Conservation (phyloP, 2,113 vertebrate genomes). For the Prunella fulvescens region DNA sequence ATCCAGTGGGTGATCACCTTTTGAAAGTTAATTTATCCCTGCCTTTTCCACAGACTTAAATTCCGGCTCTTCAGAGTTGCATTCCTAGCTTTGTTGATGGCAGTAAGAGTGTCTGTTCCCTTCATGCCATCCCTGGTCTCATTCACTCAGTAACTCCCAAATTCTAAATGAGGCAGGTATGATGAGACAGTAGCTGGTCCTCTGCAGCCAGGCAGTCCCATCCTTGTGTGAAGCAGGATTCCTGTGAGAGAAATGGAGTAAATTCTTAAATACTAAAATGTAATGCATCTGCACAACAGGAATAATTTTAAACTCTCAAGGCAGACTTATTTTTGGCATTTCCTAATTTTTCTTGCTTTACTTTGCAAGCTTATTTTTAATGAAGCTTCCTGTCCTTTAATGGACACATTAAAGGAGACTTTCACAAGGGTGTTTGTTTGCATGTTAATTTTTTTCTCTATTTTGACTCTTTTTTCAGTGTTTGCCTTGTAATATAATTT, state of each 20-base stretch:
- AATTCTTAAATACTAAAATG: not conserved
- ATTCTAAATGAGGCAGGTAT: not conserved
- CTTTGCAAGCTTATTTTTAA: not conserved
- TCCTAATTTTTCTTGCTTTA: constrained; percentile 12
- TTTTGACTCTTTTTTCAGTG: not conserved
- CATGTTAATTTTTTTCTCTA: not conserved
- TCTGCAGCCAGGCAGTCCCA: not conserved
- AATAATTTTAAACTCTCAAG: not conserved
- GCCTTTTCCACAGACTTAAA: not conserved
- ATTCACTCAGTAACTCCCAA: not conserved
- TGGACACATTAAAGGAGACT: not conserved
- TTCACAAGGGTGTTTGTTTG: not conserved
- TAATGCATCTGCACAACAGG: not conserved
- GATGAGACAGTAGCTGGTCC: not conserved
- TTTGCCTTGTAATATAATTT: constrained; percentile 1
- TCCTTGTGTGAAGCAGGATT: not conserved
- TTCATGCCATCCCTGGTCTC: not conserved
- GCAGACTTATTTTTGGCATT: not conserved
- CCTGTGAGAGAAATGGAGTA: not conserved
- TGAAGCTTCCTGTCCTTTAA: not conserved
- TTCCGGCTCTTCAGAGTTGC: not conserved
- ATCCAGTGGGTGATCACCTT: constrained; percentile 23
- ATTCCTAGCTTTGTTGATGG: not conserved
- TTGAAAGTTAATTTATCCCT: constrained; percentile 34
- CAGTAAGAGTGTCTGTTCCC: not conserved